phyloP scores from a whole-genome alignment of 2,888 invertebrate species.

The Amiota mariae region DNA sequence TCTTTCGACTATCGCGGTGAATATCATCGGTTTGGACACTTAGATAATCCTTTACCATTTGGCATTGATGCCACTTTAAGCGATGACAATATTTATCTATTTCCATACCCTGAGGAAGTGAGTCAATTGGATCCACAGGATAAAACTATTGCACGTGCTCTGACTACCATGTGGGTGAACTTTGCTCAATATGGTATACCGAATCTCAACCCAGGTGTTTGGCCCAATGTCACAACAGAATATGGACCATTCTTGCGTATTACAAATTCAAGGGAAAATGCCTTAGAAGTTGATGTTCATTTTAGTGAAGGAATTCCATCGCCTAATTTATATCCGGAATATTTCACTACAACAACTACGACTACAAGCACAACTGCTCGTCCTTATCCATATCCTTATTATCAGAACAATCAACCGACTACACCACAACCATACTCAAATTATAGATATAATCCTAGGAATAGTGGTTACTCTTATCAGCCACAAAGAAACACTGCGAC shows the following conservation, averaged over 20 bases:
- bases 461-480: slow-evolving; percentile 14
- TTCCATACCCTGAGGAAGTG: slow-evolving; percentile 72
- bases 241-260: slow-evolving; percentile 71
- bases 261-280: slow-evolving; percentile 52
- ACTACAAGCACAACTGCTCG: slow-evolving; percentile 29
- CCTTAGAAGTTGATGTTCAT: slow-evolving; percentile 65
- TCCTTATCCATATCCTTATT: slow-evolving; percentile 9
- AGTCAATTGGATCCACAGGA: slow-evolving; percentile 69
- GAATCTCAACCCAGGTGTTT: slow-evolving; percentile 51
- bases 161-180: slow-evolving; percentile 73
- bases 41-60: slow-evolving; percentile 71
- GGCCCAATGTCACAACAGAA: slow-evolving; percentile 65
- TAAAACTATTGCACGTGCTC: slow-evolving; percentile 69
- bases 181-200: slow-evolving; percentile 69
- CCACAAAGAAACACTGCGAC: slow-evolving; percentile 6
- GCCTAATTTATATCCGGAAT: slow-evolving; percentile 61
- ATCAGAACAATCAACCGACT: slow-evolving; percentile 21
- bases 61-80: slow-evolving; percentile 76
- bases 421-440: slow-evolving; percentile 1
- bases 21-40: slow-evolving; percentile 70
- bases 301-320: slow-evolving; percentile 69
- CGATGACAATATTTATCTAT: slow-evolving; percentile 77
- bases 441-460: slow-evolving; percentile 11
- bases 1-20: slow-evolving; percentile 75
- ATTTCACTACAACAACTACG: slow-evolving; percentile 37